phyloP scores from a whole-genome alignment of 2,113 vertebrate genomes.

The Martes martes region DNA sequence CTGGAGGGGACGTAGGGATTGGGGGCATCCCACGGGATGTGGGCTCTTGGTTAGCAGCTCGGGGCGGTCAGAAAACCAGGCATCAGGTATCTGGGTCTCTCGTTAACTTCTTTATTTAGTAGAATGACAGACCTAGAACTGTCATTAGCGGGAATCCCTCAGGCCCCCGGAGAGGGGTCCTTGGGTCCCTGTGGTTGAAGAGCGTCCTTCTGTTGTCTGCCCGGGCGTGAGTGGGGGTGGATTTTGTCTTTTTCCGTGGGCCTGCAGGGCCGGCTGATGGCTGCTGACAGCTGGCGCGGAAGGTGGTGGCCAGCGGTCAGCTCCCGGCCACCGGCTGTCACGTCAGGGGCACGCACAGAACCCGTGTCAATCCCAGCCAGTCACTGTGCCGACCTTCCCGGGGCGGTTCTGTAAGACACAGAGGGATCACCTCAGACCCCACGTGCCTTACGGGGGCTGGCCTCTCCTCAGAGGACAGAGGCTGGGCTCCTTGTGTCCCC shows the following conservation, averaged over 20 bases:
- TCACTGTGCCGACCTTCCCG: fast-evolving
- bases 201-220: fast-evolving
- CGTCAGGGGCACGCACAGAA: fast-evolving
- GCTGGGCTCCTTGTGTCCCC: neutral
- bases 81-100: neutral
- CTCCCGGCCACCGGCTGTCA: fast-evolving
- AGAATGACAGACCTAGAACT: neutral
- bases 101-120: neutral
- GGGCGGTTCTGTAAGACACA: neutral
- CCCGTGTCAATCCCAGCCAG: fast-evolving
- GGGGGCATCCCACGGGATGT: neutral
- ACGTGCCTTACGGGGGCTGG: neutral
- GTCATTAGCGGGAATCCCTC: neutral
- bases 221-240: neutral
- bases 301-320: fast-evolving
- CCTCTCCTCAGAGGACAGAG: neutral
- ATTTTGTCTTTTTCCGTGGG: no score
- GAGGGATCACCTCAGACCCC: neutral
- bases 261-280: neutral
- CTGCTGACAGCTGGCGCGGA: neutral
- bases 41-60: fast-evolving
- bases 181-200: neutral
- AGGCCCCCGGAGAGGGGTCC: no score
- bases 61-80: neutral
- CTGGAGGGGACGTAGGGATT: neutral